phyloP scores from a whole-genome alignment of 2,888 invertebrate species.

The Athalia circularis region DNA sequence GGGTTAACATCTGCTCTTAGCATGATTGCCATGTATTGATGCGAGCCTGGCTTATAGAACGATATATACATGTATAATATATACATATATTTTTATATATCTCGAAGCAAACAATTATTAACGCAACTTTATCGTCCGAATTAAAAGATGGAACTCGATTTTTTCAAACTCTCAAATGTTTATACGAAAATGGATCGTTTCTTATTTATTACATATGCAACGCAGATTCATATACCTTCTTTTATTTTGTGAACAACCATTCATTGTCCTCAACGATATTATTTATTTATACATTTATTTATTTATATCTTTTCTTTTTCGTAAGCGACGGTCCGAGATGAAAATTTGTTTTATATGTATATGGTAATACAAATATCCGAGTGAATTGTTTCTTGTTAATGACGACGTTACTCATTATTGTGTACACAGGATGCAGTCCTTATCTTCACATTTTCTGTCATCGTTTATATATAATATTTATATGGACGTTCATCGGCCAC shows the following conservation, averaged over 20 bases:
- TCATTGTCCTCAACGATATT: too few relatives aligned
- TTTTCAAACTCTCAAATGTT: too few relatives aligned
- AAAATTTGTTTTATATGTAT: neutral
- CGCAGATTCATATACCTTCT: too few relatives aligned
- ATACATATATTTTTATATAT: too few relatives aligned
- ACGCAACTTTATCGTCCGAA: neutral
- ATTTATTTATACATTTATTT: neutral
- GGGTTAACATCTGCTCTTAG: constrained; percentile 72
- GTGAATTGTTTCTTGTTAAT: too few relatives aligned
- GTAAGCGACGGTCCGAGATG: neutral
- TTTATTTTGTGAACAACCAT: too few relatives aligned
- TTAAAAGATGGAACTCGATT: too few relatives aligned
- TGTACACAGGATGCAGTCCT: too few relatives aligned
- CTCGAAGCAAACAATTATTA: neutral
- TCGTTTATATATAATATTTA: neutral
- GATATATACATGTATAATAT: constrained; percentile 64
- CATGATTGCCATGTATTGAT: constrained; percentile 71
- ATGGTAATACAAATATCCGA: neutral
- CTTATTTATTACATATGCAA: too few relatives aligned
- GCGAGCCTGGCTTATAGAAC: constrained; percentile 61
- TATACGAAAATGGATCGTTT: too few relatives aligned
- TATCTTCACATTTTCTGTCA: too few relatives aligned
- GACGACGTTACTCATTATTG: too few relatives aligned
- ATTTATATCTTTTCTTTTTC: neutral
- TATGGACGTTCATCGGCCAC: neutral